Base-by-base conservation (phyloP, 2,797 vertebrate species). In the Pachyuromys duprasi region DNA sequence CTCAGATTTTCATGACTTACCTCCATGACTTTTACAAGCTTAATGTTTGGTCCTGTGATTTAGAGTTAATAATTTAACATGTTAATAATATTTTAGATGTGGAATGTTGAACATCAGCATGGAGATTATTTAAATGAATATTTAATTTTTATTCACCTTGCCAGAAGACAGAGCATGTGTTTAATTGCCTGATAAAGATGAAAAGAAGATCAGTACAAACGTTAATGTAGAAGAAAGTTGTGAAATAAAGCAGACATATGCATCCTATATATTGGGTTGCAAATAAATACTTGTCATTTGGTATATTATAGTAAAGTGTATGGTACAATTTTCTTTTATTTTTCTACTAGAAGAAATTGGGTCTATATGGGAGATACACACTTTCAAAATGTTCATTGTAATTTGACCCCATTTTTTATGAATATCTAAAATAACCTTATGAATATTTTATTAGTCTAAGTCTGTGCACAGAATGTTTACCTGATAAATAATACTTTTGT, bases 141-240 rank as follows among this genome's bases (percentile, higher is more conserved):
- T 98, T 98, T 98, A 98, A 98, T 98, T 98, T 98, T 98, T 98
- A 98, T 98, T 98, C 98, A 98, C 97, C 98, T 98, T 98, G 97
- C 91, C 97, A 97, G 96, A 97, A 98, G 97, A 98, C 42, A 94
- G 94, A 98, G 90, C 1, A 31, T 94, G 65, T 31, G 96, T 98
- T 98, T 98, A 98, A 98, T 98, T 98, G 96, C 63, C 78, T 94
- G 95, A 80, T 97, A 70, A 65, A 96, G 97, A 75, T 93, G 26
- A 74, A 60, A 93, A 97, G 97, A 96, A 24, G 72, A 97, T 96
- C 89, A 94, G 82, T 95, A 95, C 97, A 97, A 96, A 96, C 96
- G 53, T 14, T 96, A 97, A 97, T 95, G 96, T 96, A 91, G 67
- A 80, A 69, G 62, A 97, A 65, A 96, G 24, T 60, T 97, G 72